A percentile compares a stretch with the other conserved stretches of the same genome.
phyloP scores from a whole-genome alignment of 1,140 invertebrate genomes.

The Drosophila carrolli region DNA sequence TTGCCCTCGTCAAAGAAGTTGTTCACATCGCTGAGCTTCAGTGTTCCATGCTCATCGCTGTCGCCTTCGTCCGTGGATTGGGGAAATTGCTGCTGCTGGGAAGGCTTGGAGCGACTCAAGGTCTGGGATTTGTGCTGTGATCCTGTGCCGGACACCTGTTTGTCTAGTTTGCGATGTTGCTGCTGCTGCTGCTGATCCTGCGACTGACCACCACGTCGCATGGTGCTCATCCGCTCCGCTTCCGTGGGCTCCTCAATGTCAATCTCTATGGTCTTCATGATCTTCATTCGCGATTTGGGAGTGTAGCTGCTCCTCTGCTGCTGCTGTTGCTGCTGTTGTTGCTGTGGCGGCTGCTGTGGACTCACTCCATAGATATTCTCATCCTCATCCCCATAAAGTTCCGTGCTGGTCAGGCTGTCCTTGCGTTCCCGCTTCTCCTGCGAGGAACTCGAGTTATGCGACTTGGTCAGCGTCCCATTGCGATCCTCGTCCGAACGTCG shows the following conservation, averaged over 20 bases:
- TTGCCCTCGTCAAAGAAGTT: constrained; percentile 84
- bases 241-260: constrained; percentile 81
- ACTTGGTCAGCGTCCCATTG: constrained; percentile 69
- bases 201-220: constrained; percentile 64
- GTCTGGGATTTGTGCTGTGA: constrained; percentile 61
- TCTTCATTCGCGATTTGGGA: constrained; percentile 83
- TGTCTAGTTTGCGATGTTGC: constrained; percentile 62
- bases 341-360: constrained; percentile 42
- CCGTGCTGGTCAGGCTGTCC: constrained; percentile 78
- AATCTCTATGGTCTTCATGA: constrained; percentile 84
- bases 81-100: constrained; percentile 55
- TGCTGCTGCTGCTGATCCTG: constrained; percentile 43
- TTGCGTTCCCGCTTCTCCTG: constrained; percentile 75
- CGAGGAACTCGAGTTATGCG: constrained; percentile 74
- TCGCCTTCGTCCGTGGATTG: constrained; percentile 77
- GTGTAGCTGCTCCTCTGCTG: constrained; percentile 67
- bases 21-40: constrained; percentile 81
- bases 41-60: constrained; percentile 79
- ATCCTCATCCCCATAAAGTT: constrained; percentile 75
- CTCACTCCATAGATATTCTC: constrained; percentile 80
- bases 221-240: constrained; percentile 66
- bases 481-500: constrained; percentile 84
- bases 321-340: constrained; percentile 30
- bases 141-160: constrained; percentile 47
- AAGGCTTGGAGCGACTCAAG: constrained; percentile 51